Evolutionary conservation across 1,140 invertebrate genomes (phyloP), one percentile per base, ranked within the genome.

Genomic region (Stenopsyche tienmushanensis): DNA sequence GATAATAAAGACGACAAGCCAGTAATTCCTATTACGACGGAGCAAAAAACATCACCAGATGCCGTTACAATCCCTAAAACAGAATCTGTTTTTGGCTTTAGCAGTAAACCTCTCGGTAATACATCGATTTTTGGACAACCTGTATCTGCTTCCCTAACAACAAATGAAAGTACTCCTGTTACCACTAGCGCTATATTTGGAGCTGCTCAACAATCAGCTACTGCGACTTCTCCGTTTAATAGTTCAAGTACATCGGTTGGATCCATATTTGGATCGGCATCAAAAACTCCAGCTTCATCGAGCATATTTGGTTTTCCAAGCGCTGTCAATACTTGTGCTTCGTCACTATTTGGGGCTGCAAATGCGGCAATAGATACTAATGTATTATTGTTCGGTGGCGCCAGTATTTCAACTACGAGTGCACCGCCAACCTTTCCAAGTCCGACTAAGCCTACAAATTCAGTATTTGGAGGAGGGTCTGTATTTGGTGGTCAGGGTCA

Each of bases 261-360:
- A 60, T 50, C 15, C 58, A 64, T 47, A 53, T 70, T 70, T 29
- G 65, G 63, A 15, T 9, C 65, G 45, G 41, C 50, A 8, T 34
- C 68, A 1, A 7, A 62, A 3, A 60, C 25, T 24, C 18, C 59
- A n/a, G 42, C 24, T 34, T 26, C 60, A 2, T 9, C 45, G 9
- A 63, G 41, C 26, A 47, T 71, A 15, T 71, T 71, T 23, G 66
- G 66, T 24, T 52, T 54, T 1, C 42, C 57, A 7, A 26, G 49
- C 23, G 9, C 69, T 2, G 58, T 39, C 10, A 70, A 50, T n/a
- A 69, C 66, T 13, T 64, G 63, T 41, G 69, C 65, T 15, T 58
- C 69, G 9, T 65, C 69, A 18, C n/a, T 68, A 29, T 71, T 71
- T 47, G 69, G 69, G n/a, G 66, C 63, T 5, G 62, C 69, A 13